Conservation (phyloP, 2,113 vertebrate species). For the Prolemur simus region DNA sequence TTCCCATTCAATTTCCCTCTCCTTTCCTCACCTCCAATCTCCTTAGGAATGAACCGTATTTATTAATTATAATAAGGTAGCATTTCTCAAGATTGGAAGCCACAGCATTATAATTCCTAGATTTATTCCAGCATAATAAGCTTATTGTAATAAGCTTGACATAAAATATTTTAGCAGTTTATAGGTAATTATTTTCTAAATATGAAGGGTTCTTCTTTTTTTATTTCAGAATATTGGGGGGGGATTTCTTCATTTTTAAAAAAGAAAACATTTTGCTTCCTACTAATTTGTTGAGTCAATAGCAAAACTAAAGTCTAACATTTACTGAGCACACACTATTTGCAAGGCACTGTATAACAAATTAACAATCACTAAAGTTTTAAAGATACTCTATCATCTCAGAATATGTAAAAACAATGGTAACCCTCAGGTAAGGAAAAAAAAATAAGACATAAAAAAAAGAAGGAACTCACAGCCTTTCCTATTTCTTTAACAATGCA, state of each 20-base stretch:
- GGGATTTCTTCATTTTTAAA: background rate
- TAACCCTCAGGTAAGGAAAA: background rate
- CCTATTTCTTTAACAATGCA: slow-evolving; percentile 10
- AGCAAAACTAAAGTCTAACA: slow-evolving; percentile 3
- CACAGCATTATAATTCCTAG: background rate
- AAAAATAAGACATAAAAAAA: background rate
- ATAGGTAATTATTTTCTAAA: slow-evolving; percentile 23
- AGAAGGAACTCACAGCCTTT: background rate
- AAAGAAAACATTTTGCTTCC: background rate
- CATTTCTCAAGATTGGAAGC: slow-evolving; percentile 27
- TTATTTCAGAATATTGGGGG: background rate
- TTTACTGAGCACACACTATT: background rate
- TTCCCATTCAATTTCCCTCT: background rate
- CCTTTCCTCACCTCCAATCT: background rate
- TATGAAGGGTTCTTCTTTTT: background rate
- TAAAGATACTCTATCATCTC: background rate
- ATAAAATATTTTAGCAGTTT: slow-evolving; percentile 49
- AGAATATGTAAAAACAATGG: slow-evolving; percentile 34
- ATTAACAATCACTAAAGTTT: background rate
- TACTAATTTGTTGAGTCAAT: background rate
- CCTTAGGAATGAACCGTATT: background rate
- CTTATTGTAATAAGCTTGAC: background rate
- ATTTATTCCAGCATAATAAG: slow-evolving; percentile 8
- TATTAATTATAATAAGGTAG: background rate
- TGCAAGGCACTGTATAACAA: slow-evolving; percentile 4